phyloP scores from a whole-genome alignment of 2,888 invertebrate species.

The Autographa gamma region DNA sequence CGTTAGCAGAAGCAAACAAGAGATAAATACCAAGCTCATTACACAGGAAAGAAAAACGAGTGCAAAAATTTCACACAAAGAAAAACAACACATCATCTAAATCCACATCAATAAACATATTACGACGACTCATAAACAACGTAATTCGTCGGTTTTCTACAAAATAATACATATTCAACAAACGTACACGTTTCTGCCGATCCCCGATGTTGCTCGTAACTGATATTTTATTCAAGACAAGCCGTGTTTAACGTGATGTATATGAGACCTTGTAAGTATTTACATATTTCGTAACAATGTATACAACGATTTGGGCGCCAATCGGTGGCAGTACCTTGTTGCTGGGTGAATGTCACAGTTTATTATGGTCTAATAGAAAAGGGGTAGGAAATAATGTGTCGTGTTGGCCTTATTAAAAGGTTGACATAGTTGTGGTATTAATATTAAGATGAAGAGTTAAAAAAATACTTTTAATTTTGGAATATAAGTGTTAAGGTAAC shows the following conservation, averaged over 20 bases:
- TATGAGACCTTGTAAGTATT: constrained; percentile 54
- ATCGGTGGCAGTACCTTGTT: constrained; percentile 33
- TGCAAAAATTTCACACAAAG: not conserved
- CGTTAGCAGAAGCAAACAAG: too few relatives aligned
- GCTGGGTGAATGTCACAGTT: constrained; percentile 23
- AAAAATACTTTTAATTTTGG: too few relatives aligned
- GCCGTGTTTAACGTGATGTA: constrained; percentile 65
- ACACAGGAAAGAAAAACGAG: not conserved
- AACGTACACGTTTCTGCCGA: constrained; percentile 37
- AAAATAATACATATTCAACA: constrained; percentile 48
- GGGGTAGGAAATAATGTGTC: not conserved
- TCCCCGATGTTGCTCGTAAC: constrained; percentile 53
- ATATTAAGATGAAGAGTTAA: not conserved
- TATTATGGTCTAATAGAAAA: constrained; percentile 17
- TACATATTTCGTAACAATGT: constrained; percentile 55
- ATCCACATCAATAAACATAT: constrained; percentile 2
- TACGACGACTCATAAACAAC: constrained; percentile 16
- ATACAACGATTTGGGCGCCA: constrained; percentile 53
- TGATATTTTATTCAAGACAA: constrained; percentile 71
- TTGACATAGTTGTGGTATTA: not conserved
- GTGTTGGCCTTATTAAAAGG: not conserved
- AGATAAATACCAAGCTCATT: not conserved
- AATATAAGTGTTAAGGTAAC: too few relatives aligned
- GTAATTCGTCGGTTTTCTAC: constrained; percentile 27
- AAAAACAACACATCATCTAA: constrained; percentile 3